These are phyloP conservation scores for Nestor notabilis DNA, from an alignment of 2,113 vertebrate species.

Conservation along the genomic window DNA sequence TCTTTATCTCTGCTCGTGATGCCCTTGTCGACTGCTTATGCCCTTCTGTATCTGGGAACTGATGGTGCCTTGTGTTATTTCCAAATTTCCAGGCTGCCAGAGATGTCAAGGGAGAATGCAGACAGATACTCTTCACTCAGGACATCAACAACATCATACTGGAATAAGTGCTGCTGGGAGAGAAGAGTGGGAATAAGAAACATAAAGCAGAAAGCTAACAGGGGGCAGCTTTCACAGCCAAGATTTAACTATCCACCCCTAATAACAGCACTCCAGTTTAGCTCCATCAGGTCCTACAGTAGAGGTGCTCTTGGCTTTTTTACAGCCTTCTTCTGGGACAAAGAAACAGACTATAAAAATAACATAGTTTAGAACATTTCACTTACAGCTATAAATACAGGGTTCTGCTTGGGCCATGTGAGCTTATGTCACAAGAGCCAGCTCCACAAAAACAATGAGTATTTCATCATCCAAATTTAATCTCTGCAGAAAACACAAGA, in stretches of 20 bases:
- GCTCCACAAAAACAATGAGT: neutral
- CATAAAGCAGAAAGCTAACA: neutral
- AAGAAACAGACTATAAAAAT: neutral
- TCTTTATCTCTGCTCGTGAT: neutral
- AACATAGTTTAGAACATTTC: neutral
- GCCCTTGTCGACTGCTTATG: neutral
- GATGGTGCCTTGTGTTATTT: constrained; percentile 35
- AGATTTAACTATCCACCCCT: neutral
- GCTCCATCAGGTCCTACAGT: neutral
- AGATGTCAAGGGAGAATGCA: constrained; percentile 85
- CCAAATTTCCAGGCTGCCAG: constrained; percentile 80
- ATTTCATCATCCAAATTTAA: constrained; percentile 38
- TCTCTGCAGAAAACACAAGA: neutral
- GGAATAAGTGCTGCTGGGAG: constrained; percentile 80
- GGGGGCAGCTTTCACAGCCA: neutral
- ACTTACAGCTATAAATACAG: neutral
- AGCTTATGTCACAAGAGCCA: neutral
- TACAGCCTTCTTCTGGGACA: neutral
- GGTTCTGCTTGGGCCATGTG: neutral
- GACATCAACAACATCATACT: constrained; percentile 89
- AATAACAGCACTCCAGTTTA: neutral
- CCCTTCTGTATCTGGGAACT: neutral
- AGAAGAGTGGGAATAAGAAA: neutral
- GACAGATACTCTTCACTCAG: constrained; percentile 89
- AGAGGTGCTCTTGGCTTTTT: neutral